Evolutionary conservation across 2,113 vertebrate genomes (phyloP), one percentile per base, ranked within the genome.

Genomic region (Ellobius talpinus): DNA sequence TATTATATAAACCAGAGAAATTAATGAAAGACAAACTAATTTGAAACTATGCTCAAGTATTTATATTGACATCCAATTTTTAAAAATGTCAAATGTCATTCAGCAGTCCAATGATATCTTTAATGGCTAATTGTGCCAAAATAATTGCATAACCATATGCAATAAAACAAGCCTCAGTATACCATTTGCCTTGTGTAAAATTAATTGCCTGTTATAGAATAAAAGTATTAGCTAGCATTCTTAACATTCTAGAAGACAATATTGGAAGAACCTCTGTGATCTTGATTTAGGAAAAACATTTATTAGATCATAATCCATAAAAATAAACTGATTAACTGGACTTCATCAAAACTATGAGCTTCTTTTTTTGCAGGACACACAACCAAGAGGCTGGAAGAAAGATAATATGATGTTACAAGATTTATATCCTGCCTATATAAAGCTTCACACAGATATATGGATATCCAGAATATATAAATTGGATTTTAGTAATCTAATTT

Each of bases 1-100:
- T 88, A 16, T 31, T 17, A 36, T 47, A 77, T n/a, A 73, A 63
- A 79, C 24, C 26, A 72, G 9, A 52, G 52, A 61, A 50, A 42
- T 82, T n/a, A 52, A 65, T 87, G 50, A 72, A 95, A 91, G 45
- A 81, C 39, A 78, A 95, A 78, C 31, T 12, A 95, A 47, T 72
- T 7, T 74, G 47, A 36, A 73, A 81, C 45, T 88, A 87, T 39
- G 33, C 36, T 29, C 7, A 65, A 9, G 24, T 36, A 79, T 42
- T 87, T 72, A 81, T 39, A 89, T 29, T 58, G 47, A 85, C n/a
- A 76, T 68, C 5, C 2, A 47, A 47, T 24, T 95, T 82, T 84
- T 68, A n/a, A 88, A 66, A 89, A 50, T 5, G 31, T n/a, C n/a
- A 89, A 58, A 84, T 76, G 33, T 17, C 66, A 84, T 84, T 76